Base-by-base conservation (phyloP, 2,888 invertebrate genomes). In the Luperina testacea region DNA sequence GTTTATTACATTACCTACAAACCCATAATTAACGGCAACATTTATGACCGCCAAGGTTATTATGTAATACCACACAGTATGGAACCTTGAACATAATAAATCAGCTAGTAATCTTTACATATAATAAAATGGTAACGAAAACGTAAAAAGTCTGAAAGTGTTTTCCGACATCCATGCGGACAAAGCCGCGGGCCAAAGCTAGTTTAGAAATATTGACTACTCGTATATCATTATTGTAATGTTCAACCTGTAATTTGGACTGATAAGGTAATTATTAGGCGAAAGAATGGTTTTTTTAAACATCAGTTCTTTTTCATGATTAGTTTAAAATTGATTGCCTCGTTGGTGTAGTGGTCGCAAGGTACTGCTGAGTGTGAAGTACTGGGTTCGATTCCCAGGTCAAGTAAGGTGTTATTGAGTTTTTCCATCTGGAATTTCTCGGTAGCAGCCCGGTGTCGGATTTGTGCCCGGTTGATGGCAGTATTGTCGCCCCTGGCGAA, bases 21-120 rank as follows among this genome's bases (percentile, higher is more conserved):
- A 65, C 79, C n/a, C 57, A 57, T 68, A 79, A 57, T 77, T 57
- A 79, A 32, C 11, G 53, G 11, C 20, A 53, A 53, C 11, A 11
- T 68, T 38, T 68, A 57, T 45, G 15, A n/a, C 32, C 4, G 5
- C 11, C 45, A 79, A 79, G 32, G 45, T 42, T 45, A 45, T 42
- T 51, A 48, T 78, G 17, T 63, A 11, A 77, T n/a, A 45, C 15
- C 38, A 77, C 38, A 77, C n/a, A 24, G n/a, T 24, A 27, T 51
- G 4, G 2, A 17, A n/a, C 79, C 79, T 68, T 57, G 20, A 57
- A 68, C n/a, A 32, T 32, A 11, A 32, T 42, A 11, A 42, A 76
- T 42, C 17, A 79, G 8, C 32, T 27, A 67, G 53, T 71, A 51
- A 51, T 17, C 17, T 51, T 51, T 51, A 51, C 17, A 51, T 48